Evolutionary conservation across 2,888 invertebrate genomes (phyloP).

Genomic region (Cepaea hortensis): DNA sequence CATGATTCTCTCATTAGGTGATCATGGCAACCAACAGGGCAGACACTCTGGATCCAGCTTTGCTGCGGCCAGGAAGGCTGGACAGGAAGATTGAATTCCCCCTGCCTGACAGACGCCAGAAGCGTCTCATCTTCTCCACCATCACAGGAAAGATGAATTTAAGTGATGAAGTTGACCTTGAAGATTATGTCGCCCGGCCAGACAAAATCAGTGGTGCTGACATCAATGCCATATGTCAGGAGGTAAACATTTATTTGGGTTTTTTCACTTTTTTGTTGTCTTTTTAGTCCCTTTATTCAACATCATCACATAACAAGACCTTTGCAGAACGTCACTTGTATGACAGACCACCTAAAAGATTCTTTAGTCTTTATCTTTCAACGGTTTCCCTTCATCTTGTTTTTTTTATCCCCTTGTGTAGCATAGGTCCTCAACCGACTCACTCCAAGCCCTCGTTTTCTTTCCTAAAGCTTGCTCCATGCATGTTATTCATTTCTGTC

Average conservation of each 20-base stretch:
- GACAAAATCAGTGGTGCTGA: constrained; percentile 99
- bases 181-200: constrained; percentile 98
- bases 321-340: too few species aligned
- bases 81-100: constrained; percentile 99
- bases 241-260: constrained; percentile 78
- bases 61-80: constrained; percentile 94
- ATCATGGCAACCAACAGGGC: constrained; percentile 98
- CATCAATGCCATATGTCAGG: constrained; percentile 99
- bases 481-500: too few species aligned
- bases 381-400: too few species aligned
- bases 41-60: constrained; percentile 98
- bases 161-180: constrained; percentile 98
- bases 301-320: too few species aligned
- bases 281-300: too few species aligned
- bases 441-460: too few species aligned
- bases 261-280: too few species aligned
- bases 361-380: too few species aligned
- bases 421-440: too few species aligned
- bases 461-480: too few species aligned
- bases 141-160: constrained; percentile 84
- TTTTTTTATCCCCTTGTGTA: too few species aligned
- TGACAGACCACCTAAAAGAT: too few species aligned
- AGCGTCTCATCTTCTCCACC: constrained; percentile 97
- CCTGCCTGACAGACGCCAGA: constrained; percentile 90
- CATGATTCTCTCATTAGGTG: constrained; percentile 76